Evolutionary conservation across 2,888 invertebrate genomes (phyloP).

Genomic region (Melieria crassipennis): DNA sequence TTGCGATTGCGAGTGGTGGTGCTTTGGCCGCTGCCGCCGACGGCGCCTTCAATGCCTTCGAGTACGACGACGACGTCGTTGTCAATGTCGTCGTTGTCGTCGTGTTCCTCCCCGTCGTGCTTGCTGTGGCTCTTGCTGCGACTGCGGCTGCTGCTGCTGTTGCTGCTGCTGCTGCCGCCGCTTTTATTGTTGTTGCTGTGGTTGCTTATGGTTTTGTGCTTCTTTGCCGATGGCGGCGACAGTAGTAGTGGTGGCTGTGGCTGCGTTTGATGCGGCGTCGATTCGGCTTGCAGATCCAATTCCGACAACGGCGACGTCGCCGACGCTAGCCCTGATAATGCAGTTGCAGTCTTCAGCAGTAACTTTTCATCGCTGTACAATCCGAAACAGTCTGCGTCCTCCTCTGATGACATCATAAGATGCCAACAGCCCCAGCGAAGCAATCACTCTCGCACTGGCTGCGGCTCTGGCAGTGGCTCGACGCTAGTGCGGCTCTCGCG

Average conservation of each 20-base stretch:
- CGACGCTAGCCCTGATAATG: constrained; percentile 30
- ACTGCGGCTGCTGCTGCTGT: constrained; percentile 43
- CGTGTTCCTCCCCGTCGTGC: constrained; percentile 43
- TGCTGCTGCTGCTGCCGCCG: constrained; percentile 34
- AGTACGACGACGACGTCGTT: constrained; percentile 52
- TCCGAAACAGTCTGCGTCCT: constrained; percentile 93
- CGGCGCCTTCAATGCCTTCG: constrained; percentile 45
- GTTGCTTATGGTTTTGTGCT: constrained; percentile 3
- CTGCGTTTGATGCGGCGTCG: constrained; percentile 28
- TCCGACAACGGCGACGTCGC: constrained; percentile 40
- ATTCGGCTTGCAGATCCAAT: constrained; percentile 16
- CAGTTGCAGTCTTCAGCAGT: constrained; percentile 81
- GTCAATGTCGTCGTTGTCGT: constrained; percentile 41
- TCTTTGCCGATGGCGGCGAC: constrained; percentile 10
- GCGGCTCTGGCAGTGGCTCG: constrained; percentile 12
- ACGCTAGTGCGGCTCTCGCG: not conserved
- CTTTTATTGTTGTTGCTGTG: constrained; percentile 15
- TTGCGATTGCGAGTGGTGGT: constrained; percentile 39
- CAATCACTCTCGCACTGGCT: constrained; percentile 38
- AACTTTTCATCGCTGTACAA: constrained; percentile 89
- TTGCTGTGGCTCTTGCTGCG: constrained; percentile 44
- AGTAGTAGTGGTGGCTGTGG: not conserved
- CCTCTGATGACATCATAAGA: constrained; percentile 97
- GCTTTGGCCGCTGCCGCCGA: constrained; percentile 23
- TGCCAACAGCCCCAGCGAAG: constrained; percentile 68